Evolutionary conservation across 2,797 vertebrate genomes (phyloP).

Genomic region (Buceros bicornis): DNA sequence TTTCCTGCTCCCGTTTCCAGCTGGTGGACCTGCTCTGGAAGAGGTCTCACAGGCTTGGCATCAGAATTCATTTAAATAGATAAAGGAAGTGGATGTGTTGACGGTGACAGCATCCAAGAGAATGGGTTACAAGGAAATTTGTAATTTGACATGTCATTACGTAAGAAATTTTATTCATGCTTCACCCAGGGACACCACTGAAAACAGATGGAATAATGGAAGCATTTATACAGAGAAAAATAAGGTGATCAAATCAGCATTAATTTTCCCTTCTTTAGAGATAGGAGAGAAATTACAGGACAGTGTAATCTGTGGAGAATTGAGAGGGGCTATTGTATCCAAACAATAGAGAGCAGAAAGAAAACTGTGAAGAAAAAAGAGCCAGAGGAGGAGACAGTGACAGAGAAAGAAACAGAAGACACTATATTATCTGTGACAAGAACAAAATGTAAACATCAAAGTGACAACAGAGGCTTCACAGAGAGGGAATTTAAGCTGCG

Average conservation of each 20-base stretch:
- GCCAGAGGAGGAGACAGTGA: background rate
- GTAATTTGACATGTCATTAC: background rate
- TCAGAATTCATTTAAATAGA: background rate
- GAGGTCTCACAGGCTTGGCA: background rate
- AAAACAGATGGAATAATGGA: background rate
- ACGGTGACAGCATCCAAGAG: background rate
- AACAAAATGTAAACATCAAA: background rate
- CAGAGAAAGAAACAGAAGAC: background rate
- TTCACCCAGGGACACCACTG: background rate
- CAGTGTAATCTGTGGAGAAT: background rate
- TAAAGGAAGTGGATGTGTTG: background rate
- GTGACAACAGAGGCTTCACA: background rate
- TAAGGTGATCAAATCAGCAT: constrained; percentile 7
- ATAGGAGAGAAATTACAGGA: constrained; percentile 35
- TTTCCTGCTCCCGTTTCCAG: background rate
- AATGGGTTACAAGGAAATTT: background rate
- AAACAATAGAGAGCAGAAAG: background rate
- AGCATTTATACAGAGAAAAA: constrained; percentile 8
- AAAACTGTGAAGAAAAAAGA: background rate
- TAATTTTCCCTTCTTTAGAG: background rate
- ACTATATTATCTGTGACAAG: background rate
- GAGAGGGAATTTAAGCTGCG: background rate
- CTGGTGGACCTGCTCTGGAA: background rate
- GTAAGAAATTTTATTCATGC: background rate
- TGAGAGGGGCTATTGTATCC: background rate